Base-by-base conservation (phyloP, 2,888 invertebrate species). In the Cheilosia soror region DNA sequence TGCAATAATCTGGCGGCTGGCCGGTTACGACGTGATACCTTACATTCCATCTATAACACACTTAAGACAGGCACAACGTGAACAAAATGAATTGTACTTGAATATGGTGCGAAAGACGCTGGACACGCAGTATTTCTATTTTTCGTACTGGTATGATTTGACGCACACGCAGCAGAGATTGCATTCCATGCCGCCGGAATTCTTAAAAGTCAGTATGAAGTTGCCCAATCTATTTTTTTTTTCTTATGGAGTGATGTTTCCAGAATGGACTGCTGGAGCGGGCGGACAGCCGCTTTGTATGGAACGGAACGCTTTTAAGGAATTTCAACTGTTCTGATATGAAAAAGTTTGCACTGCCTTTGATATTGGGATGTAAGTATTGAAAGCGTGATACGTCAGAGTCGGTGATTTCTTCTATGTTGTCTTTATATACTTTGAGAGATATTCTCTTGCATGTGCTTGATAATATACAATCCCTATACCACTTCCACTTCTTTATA, bases 131-230 rank as follows among this genome's bases (percentile, higher is more conserved):
- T 95, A 95, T 89, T 97, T 97, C 89, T 99, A 98, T 93, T 99
- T 97, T 93, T 98, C 98, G 15, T 97, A 98, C 89, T 96, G 97
- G 1, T 98, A 97, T 90, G 99, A 99, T 93, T 92, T 99, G 72
- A 97, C 98, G 29, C 98, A 98, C 92, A 95, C 97, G 0, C 94
- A 98, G 91, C 99, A 99, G 92, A 93, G 98, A 87, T 93, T 98
- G 87, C 96, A 96, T 89, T 96, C 96, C 69, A 96, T 96, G 69
- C 94, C 96, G 0, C 96, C 97, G 0, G 97, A 97, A 88, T 98
- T 97, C 91, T 94, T 96, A 87, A 95, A 94, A 92, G 95, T 95
- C 88, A 68, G 65, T 60, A 11, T 37, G 3, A 11, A 9, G 25
- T 72, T 37, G 15, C 5, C 13, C 5, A 5, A 25, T 13, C 3